Evolutionary conservation across 2,113 vertebrate species (phyloP).

Genomic region (Lophura nycthemera): DNA sequence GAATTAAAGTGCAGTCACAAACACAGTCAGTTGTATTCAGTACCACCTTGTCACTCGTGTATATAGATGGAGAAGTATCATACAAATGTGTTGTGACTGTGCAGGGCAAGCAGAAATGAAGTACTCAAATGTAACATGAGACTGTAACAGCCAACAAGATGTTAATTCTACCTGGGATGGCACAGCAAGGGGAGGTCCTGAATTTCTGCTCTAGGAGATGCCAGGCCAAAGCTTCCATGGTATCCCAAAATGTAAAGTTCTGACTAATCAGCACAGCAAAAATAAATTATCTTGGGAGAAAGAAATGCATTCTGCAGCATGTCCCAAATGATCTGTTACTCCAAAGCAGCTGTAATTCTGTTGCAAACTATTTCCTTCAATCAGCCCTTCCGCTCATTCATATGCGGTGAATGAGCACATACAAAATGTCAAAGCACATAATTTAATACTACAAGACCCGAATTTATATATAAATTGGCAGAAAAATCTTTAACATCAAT

Average conservation of each 20-base stretch:
- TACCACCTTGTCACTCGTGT: not conserved
- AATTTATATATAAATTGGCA: not conserved
- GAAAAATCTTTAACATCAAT: not conserved
- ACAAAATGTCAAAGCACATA: not conserved
- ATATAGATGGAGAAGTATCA: not conserved
- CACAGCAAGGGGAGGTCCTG: not conserved
- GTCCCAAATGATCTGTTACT: not conserved
- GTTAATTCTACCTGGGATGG: not conserved
- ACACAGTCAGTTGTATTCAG: not conserved
- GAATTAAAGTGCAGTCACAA: not conserved
- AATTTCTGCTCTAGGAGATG: not conserved
- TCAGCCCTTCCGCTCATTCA: not conserved
- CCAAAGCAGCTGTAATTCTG: not conserved
- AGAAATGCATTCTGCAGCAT: not conserved
- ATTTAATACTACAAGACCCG: not conserved
- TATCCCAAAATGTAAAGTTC: not conserved
- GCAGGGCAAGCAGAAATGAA: not conserved
- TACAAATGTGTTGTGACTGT: not conserved
- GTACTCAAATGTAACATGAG: not conserved
- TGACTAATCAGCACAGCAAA: not conserved
- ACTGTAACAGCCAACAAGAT: not conserved
- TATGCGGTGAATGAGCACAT: not conserved
- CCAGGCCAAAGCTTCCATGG: not conserved
- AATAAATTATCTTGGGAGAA: not conserved
- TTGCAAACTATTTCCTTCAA: not conserved